Evolutionary conservation across 2,797 vertebrate species (phyloP).

Genomic region (Gymnopithys bicolor): DNA sequence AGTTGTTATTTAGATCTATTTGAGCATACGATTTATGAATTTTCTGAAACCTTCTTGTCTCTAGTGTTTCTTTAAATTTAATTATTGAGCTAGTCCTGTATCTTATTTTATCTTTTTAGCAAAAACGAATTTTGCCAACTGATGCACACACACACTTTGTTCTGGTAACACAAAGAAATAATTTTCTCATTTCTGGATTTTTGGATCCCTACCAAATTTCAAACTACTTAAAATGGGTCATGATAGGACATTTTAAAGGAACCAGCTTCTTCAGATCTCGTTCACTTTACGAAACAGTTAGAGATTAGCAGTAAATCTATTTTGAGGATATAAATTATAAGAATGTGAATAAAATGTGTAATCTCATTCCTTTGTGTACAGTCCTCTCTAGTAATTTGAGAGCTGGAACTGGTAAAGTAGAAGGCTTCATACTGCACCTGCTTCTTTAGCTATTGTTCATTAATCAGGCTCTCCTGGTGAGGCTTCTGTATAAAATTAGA

Average conservation of each 20-base stretch:
- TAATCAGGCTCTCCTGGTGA: background rate
- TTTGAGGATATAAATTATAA: slow-evolving; percentile 5
- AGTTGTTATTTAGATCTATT: background rate
- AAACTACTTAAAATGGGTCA: background rate
- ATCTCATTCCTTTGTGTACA: slow-evolving; percentile 29
- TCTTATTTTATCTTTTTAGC: background rate
- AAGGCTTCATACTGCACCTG: background rate
- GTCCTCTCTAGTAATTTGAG: slow-evolving; percentile 1
- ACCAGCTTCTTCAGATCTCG: background rate
- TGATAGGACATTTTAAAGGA: background rate
- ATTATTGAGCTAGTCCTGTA: background rate
- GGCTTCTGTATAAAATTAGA: background rate
- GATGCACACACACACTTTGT: background rate
- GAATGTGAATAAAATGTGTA: slow-evolving; percentile 8
- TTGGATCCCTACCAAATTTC: background rate
- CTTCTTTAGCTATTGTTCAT: slow-evolving; percentile 19
- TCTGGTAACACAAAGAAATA: background rate
- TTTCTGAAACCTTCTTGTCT: background rate
- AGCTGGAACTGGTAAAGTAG: background rate
- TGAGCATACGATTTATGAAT: background rate
- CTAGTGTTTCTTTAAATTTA: background rate
- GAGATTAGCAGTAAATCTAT: slow-evolving; percentile 7
- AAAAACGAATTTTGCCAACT: background rate
- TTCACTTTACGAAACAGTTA: background rate
- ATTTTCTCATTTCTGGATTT: slow-evolving; percentile 20